A percentile compares a stretch with the other conserved stretches of the same genome.
phyloP scores from a whole-genome alignment of 2,113 vertebrate genomes.

The Bubo blakistoni region DNA sequence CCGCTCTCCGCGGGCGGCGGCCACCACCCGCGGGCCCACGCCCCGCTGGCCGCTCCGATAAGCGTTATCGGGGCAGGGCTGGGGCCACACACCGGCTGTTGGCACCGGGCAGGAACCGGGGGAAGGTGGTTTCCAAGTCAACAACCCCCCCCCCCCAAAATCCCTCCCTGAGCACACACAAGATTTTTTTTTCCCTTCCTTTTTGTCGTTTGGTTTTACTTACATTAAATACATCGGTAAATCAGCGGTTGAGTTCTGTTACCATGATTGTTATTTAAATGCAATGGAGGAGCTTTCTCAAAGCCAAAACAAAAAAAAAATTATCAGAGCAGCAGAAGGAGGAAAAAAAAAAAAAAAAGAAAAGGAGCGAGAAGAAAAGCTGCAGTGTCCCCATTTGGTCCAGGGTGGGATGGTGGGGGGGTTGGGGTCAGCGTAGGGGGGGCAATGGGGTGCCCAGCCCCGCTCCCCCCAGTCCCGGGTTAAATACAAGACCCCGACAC shows the following conservation, averaged over 20 bases:
- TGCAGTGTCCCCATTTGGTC: constrained; percentile 18
- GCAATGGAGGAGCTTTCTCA: constrained; percentile 52
- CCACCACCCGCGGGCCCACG: accelerated
- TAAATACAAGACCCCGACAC: too few species aligned
- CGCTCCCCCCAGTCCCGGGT: too few species aligned
- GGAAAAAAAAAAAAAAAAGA: background rate
- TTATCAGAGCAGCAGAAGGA: background rate
- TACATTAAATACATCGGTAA: constrained; percentile 79
- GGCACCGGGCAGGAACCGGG: background rate
- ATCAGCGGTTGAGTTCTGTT: constrained; percentile 72
- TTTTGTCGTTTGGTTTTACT: constrained; percentile 55
- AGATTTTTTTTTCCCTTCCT: background rate
- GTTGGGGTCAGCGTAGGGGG: too few species aligned
- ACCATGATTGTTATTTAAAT: constrained; percentile 72
- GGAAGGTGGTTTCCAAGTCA: too few species aligned
- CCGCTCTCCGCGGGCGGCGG: background rate
- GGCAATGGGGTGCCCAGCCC: too few species aligned
- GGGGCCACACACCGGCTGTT: background rate
- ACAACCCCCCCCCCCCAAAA: background rate
- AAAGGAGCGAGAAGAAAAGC: background rate
- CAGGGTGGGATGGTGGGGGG: background rate
- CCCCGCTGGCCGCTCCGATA: background rate
- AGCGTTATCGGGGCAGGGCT: background rate
- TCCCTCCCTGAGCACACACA: background rate
- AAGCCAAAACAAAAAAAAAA: constrained; percentile 5